Conservation (phyloP, 2,888 invertebrate genomes). For the Nysson spinosus region DNA sequence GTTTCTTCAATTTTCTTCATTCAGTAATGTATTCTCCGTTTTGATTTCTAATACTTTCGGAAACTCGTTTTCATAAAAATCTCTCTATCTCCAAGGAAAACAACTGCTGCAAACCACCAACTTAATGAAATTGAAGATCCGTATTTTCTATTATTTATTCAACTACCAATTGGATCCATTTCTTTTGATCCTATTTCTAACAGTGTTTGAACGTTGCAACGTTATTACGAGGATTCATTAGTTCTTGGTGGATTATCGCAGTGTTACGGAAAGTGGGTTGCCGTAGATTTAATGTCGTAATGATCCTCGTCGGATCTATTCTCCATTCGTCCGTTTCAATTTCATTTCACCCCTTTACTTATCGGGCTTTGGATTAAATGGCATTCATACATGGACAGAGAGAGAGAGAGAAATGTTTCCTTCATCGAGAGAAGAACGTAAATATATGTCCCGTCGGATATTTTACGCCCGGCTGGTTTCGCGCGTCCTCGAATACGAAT, state of each 20-base stretch:
- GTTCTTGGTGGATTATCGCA: too few species aligned
- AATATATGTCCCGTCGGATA: constrained; percentile 3
- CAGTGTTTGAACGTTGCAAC: too few species aligned
- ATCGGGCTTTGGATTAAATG: not conserved
- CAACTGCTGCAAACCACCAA: too few species aligned
- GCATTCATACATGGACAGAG: not conserved
- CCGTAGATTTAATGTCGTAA: not conserved
- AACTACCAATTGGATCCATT: too few species aligned
- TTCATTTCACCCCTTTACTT: not conserved
- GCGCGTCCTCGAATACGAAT: constrained; percentile 33
- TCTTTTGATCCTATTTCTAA: too few species aligned
- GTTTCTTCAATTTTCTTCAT: too few species aligned
- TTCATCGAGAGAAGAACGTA: not conserved
- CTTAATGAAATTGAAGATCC: too few species aligned
- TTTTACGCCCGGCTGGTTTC: constrained; percentile 15
- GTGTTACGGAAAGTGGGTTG: not conserved
- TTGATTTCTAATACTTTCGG: too few species aligned
- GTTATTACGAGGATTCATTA: not conserved
- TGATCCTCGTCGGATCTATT: not conserved
- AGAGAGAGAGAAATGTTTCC: not conserved
- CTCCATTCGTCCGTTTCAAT: not conserved
- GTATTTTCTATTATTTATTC: too few species aligned
- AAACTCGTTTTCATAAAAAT: too few species aligned
- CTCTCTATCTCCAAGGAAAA: too few species aligned
- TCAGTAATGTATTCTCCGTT: too few species aligned